Evolutionary conservation across 2,113 vertebrate species (phyloP).

Genomic region (Oryctolagus cuniculus): mOryCun1.1 NC_091432.1:210965001-210965500

Average conservation of each 20-base stretch:
- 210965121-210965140: background rate
- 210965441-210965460: background rate
- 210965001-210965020: background rate
- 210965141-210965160: background rate
- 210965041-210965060: background rate
- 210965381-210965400: background rate
- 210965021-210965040: background rate
- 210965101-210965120: background rate
- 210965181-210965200: slow-evolving; percentile 28
- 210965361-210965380: background rate
- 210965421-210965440: background rate
- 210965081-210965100: background rate
- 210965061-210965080: background rate
- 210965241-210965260: background rate
- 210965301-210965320: background rate
- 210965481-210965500: background rate
- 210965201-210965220: background rate
- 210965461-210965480: background rate
- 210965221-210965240: background rate
- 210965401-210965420: background rate
- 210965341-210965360: background rate
- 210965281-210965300: background rate
- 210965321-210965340: background rate
- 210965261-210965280: background rate
- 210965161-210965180: background rate